phyloP scores from a whole-genome alignment of 2,888 invertebrate genomes.

The Cataglyphis albicans region DNA sequence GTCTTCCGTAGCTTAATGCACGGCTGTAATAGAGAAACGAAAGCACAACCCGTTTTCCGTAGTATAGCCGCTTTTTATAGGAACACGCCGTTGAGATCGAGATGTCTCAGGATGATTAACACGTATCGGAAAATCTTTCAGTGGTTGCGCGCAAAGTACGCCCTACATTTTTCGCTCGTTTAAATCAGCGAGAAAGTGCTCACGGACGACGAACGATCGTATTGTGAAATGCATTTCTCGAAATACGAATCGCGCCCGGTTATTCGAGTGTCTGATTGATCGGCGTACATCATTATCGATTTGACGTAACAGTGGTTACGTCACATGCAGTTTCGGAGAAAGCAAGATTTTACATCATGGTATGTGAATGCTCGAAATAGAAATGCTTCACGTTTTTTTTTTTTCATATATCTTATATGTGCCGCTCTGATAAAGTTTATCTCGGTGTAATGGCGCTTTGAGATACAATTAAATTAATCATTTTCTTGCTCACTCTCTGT shows the following conservation, averaged over 20 bases:
- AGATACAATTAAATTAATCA: background rate
- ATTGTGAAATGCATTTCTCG: constrained; percentile 14
- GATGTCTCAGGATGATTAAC: constrained; percentile 46
- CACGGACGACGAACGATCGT: background rate
- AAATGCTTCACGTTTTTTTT: background rate
- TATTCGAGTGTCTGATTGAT: constrained; percentile 37
- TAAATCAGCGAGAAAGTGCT: constrained; percentile 30
- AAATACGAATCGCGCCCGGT: constrained; percentile 6
- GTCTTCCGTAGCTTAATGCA: constrained; percentile 70
- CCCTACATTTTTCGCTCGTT: constrained; percentile 21
- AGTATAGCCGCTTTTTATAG: background rate
- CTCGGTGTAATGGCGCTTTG: background rate
- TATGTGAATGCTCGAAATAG: background rate
- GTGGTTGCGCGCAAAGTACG: constrained; percentile 2
- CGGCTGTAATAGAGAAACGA: constrained; percentile 62
- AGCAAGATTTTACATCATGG: background rate
- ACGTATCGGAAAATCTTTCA: constrained; percentile 30
- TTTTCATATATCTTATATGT: background rate
- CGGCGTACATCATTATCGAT: constrained; percentile 36
- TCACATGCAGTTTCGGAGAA: background rate
- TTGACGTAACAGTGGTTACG: constrained; percentile 3
- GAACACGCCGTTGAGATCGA: constrained; percentile 14
- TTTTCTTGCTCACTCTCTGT: background rate
- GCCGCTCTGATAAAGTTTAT: background rate
- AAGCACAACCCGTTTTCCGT: constrained; percentile 47